Conservation (phyloP, 2,797 vertebrate species). For the Sarcophilus harrisii region DNA sequence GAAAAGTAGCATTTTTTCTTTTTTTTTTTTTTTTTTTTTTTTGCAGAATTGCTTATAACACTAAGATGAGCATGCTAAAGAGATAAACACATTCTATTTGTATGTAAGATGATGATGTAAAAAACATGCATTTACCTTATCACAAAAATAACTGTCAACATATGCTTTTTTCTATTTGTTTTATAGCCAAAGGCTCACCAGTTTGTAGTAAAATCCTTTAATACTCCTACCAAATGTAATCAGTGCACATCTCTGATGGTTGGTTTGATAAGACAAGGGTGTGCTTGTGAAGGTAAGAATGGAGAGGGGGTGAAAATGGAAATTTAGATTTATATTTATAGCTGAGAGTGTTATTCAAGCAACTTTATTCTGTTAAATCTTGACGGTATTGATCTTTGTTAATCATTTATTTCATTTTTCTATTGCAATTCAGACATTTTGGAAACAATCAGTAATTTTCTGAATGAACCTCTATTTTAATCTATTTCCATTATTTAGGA, state of each 20-base stretch:
- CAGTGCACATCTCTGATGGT: slow-evolving; percentile 99
- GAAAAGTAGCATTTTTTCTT: background rate
- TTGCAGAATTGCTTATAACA: background rate
- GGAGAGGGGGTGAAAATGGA: slow-evolving; percentile 15
- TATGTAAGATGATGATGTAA: background rate
- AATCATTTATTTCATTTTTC: slow-evolving; percentile 18
- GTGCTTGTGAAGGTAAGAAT: slow-evolving; percentile 96
- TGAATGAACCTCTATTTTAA: background rate
- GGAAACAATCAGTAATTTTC: slow-evolving; percentile 20
- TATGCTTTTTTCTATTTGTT: slow-evolving; percentile 68
- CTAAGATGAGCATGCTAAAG: slow-evolving; percentile 3
- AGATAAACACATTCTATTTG: slow-evolving; percentile 24
- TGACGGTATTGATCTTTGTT: background rate
- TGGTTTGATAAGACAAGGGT: slow-evolving; percentile 97
- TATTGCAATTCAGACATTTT: slow-evolving; percentile 2
- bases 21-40: background rate
- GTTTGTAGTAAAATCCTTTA: slow-evolving; percentile 98
- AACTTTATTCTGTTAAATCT: slow-evolving; percentile 34
- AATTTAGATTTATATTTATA: background rate
- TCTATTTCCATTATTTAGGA: background rate
- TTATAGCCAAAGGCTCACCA: slow-evolving; percentile 97
- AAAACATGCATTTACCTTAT: background rate
- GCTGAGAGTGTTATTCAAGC: background rate
- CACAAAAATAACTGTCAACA: background rate
- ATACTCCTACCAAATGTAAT: slow-evolving; percentile 95